Evolutionary conservation across 2,888 invertebrate species (phyloP), one percentile per base, ranked within the genome.

Genomic region (Hirudinaria manillensis): DNA sequence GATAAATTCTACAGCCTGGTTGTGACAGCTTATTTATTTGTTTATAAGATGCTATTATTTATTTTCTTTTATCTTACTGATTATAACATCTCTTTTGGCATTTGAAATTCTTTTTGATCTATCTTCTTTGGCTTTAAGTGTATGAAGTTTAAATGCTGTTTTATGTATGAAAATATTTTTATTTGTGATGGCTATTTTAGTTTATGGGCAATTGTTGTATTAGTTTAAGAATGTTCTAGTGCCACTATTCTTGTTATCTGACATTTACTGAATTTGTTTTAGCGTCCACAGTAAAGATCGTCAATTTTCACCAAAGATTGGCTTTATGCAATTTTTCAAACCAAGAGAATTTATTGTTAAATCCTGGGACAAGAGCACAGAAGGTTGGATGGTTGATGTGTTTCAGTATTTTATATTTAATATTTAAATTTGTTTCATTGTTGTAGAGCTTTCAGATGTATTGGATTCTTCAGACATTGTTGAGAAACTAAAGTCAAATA

Each of bases 311-410:
- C 91, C 91, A 21, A 88, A 92, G 79, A 90, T 91, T 74, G 94
- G 94, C 3, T 94, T 95, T 82, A 90, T 93, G 83, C 91, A 95
- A 83, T 89, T 89, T 82, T 97, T 98, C 83, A 88, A 90, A 79
- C 89, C 89, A 79, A 89, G 89, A 77, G 95, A 97, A 86, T 89
- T 97, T 78, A 83, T 97, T 2, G 91, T 94, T 0, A 92, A 90
- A 82, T 91, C 90, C 84, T 99, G 97, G 95, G 91, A 96, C 84
- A 87, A 87, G 75, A 86, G 88, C 29, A 86, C 87, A 3, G 96
- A 97, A 86, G 92, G 93, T 82, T 72, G 24, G 45, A 45, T 71
- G 32, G 21, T 21, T 32, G 51, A 1, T 51, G 36, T 2, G 16
- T 34, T 68, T 61, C 10, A 29, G 29, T 61, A 61, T 27, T 61